Evolutionary conservation across 1,140 invertebrate genomes (phyloP).

Genomic region (Drosophila baimaii): DNA sequence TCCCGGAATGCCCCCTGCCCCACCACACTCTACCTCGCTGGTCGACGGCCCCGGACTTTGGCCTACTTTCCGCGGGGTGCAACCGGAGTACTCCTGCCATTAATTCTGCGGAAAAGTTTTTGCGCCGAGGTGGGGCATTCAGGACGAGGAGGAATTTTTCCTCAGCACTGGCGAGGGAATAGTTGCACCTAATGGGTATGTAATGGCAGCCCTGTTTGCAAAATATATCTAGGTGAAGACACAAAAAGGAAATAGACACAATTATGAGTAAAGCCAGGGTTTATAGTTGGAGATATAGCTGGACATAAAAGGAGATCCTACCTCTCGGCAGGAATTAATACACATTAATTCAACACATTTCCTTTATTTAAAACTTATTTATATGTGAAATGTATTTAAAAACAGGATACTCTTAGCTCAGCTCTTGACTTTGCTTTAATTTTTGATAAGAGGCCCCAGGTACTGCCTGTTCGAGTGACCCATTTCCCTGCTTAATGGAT

Average conservation of each 20-base stretch:
- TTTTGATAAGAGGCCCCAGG: slow-evolving; percentile 5
- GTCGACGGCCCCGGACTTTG: slow-evolving; percentile 34
- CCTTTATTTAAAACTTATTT: no score
- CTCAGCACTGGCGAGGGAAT: slow-evolving; percentile 9
- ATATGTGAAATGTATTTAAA: neutral
- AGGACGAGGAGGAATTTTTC: slow-evolving; percentile 15
- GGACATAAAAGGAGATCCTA: no score
- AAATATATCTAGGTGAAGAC: slow-evolving; percentile 13
- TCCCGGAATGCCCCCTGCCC: slow-evolving; percentile 43
- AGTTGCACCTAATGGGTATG: slow-evolving; percentile 28
- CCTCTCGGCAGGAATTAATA: neutral
- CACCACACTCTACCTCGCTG: slow-evolving; percentile 11
- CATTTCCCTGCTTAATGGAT: slow-evolving; percentile 24
- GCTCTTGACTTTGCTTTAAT: no score
- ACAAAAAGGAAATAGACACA: slow-evolving; percentile 1
- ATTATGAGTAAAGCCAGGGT: neutral
- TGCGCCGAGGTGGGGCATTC: neutral
- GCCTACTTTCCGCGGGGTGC: slow-evolving; percentile 47
- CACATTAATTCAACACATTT: neutral
- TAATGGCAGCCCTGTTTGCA: slow-evolving; percentile 10
- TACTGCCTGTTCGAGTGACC: neutral
- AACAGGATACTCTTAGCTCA: no score
- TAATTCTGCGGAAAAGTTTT: slow-evolving; percentile 41
- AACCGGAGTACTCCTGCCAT: slow-evolving; percentile 33
- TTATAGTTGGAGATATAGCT: no score